phyloP scores from a whole-genome alignment of 2,797 vertebrate species.

The Kryptolebias ocellatus region DNA sequence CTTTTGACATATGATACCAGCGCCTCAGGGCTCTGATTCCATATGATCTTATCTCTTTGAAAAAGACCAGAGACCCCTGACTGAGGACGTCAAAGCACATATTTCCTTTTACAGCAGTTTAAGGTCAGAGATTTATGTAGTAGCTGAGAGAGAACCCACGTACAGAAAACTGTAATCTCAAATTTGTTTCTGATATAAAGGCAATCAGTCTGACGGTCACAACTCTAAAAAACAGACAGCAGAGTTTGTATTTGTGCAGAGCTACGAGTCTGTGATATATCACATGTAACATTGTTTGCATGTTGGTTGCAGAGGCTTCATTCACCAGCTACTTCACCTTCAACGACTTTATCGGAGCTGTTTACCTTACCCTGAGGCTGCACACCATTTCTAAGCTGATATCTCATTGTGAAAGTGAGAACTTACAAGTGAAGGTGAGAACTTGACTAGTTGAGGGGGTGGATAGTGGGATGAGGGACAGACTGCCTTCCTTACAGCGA shows the following conservation, averaged over 20 bases:
- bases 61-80: slow-evolving; percentile 3
- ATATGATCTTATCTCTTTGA: background rate
- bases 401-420: slow-evolving; percentile 32
- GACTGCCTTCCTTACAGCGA: background rate
- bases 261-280: background rate
- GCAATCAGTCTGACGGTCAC: background rate
- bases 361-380: slow-evolving; percentile 34
- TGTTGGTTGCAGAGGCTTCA: slow-evolving; percentile 28
- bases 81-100: slow-evolving; percentile 4
- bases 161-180: background rate
- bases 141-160: background rate
- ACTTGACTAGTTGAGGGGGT: slow-evolving; percentile 29
- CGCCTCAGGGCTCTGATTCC: slow-evolving; percentile 1
- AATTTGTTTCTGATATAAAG: background rate
- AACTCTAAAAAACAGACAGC: background rate
- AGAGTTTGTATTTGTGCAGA: slow-evolving; percentile 3
- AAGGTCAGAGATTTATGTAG: slow-evolving; percentile 5
- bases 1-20: background rate
- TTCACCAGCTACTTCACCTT: slow-evolving; percentile 40
- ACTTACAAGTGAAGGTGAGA: slow-evolving; percentile 52
- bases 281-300: slow-evolving; percentile 5
- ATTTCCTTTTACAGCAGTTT: background rate
- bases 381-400: slow-evolving; percentile 30
- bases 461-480: slow-evolving; percentile 22
- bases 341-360: slow-evolving; percentile 35